phyloP scores from a whole-genome alignment of 2,113 vertebrate genomes.

The Triplophysa rosa region DNA sequence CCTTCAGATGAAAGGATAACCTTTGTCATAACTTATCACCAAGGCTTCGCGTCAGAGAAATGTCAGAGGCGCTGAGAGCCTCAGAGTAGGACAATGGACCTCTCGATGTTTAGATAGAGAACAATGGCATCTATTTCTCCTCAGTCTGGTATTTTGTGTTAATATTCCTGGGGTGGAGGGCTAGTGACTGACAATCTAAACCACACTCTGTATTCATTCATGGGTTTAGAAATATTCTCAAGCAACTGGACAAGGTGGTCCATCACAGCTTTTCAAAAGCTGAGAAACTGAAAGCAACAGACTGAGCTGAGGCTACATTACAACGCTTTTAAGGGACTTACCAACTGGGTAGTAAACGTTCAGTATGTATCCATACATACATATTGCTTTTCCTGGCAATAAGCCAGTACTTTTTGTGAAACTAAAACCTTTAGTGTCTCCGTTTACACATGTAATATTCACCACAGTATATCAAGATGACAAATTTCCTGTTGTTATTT shows the following conservation, averaged over 20 bases:
- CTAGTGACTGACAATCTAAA: conserved; percentile 51
- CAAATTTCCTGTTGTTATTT: conserved; percentile 58
- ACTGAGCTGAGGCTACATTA: neutral
- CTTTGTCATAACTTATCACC: conserved; percentile 49
- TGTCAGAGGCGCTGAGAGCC: conserved; percentile 68
- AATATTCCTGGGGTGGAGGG: conserved; percentile 67
- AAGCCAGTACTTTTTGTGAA: conserved; percentile 10
- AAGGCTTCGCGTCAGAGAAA: conserved; percentile 63
- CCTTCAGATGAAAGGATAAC: conserved; percentile 52
- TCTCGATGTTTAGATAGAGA: conserved; percentile 72
- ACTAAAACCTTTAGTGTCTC: conserved; percentile 48
- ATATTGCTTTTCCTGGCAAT: neutral
- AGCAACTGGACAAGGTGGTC: conserved; percentile 49
- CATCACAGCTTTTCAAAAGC: conserved; percentile 16
- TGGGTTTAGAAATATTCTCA: conserved; percentile 58
- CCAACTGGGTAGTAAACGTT: too few species aligned
- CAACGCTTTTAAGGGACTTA: neutral
- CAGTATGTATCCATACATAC: too few species aligned
- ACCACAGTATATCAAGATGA: conserved; percentile 66
- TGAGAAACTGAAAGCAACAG: neutral
- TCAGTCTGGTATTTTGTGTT: conserved; percentile 70
- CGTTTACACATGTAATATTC: conserved; percentile 60
- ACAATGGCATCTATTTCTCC: conserved; percentile 69
- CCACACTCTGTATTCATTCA: conserved; percentile 57
- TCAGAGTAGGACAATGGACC: conserved; percentile 66